Evolutionary conservation across 2,888 invertebrate genomes (phyloP).

Genomic region (Pterobdella sp.): DNA sequence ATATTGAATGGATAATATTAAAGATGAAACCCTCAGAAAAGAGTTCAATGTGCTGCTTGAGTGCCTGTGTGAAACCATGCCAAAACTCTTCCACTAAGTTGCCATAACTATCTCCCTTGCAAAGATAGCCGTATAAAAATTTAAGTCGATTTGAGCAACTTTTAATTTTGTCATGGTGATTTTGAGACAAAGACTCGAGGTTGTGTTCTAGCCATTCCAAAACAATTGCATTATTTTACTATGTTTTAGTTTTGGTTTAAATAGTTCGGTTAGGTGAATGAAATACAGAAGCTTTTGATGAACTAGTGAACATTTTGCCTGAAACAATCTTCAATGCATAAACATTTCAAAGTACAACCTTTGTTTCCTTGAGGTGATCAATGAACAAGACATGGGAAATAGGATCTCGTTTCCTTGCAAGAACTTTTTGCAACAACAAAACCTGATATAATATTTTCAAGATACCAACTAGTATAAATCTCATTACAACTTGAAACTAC

Average conservation of each 20-base stretch:
- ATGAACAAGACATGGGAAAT: conserved; percentile 56
- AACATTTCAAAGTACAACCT: conserved; percentile 28
- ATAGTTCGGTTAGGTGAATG: no score
- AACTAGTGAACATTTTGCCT: no score
- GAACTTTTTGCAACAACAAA: conserved; percentile 54
- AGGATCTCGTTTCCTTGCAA: conserved; percentile 55
- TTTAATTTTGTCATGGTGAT: not conserved
- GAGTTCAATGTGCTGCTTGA: conserved; percentile 51
- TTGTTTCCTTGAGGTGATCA: conserved; percentile 53
- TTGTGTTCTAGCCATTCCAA: no score
- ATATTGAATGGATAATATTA: no score
- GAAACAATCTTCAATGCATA: no score
- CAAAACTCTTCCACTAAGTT: conserved; percentile 55
- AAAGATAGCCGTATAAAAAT: conserved; percentile 1
- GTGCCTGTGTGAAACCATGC: conserved; percentile 55
- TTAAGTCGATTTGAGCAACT: not conserved
- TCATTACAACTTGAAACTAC: no score
- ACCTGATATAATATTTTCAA: no score
- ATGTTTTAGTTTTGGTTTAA: no score
- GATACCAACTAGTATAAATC: no score
- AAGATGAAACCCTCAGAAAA: conserved; percentile 28
- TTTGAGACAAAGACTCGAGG: no score
- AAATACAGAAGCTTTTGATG: no score
- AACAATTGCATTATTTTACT: not conserved
- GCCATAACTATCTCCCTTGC: conserved; percentile 41